Base-by-base conservation (phyloP, 2,113 vertebrate genomes). In the Okapia johnstoni region DNA sequence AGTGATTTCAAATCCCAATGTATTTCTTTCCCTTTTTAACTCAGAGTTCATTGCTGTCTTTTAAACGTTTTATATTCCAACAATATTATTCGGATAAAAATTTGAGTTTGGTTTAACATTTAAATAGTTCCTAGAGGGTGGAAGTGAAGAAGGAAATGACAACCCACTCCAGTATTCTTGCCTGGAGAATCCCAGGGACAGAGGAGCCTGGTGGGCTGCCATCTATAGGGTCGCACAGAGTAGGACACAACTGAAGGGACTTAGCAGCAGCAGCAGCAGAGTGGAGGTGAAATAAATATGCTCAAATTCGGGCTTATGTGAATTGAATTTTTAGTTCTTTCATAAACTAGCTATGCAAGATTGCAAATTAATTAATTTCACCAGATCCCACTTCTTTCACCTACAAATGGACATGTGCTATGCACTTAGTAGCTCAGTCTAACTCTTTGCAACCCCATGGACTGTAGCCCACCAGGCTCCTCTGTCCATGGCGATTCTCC, bases 391-490 rank as follows among this genome's bases (percentile, higher is more conserved):
- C 17, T 90, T 90, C 10, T 17, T 76, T 55, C 15, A 81, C 57
- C 26, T 77, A 12, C 57, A 94, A 86, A 43, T 43, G 4, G 5
- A 33, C 48, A 81, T 10, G 63, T 70, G n/a, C n/a, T 70, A 23
- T 23, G 10, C 2, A 0, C 63, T 36, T 6, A 70, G n/a, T 36
- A 1, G 2, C 19, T 70, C 19, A 36, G 63, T 36, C n/a, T 0
- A 0, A 23, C 17, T 70, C 17, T 36, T 11, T 70, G n/a, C 0
- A 0, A 70, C n/a, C 17, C 9, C n/a, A 11, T 12, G 63, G 63
- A 11, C n/a, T 70, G 0, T 36, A 36, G n/a, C 17, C n/a, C 63
- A 36, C 19, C 21, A 23, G 10, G n/a, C 0, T 7, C 9, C n/a
- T 21, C n/a, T 70, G n/a, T 70, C 63, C n/a, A 21, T 36, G 63